A percentile compares a stretch with the other conserved stretches of the same genome.
Evolutionary conservation across 64 coral and sea anemone species (phyloP).

Genomic region (Actinia equina): DNA sequence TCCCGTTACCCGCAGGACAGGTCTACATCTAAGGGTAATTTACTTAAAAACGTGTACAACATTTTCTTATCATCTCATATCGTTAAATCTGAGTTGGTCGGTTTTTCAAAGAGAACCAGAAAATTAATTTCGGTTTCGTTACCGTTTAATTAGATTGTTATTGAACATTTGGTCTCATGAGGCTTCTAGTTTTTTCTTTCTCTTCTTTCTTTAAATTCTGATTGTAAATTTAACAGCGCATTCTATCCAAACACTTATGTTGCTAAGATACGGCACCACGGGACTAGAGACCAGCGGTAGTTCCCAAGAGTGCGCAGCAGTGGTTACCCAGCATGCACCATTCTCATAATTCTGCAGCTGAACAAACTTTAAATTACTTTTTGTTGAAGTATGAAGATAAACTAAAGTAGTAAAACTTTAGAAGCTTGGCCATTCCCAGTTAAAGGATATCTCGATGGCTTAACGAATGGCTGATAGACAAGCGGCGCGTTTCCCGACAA

Average conservation of each 20-base stretch:
- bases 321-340: background rate
- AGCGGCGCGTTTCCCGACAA: no score
- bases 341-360: background rate
- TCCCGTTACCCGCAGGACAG: no score
- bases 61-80: no score
- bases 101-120: background rate
- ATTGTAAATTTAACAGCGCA: background rate
- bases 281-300: background rate
- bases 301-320: background rate
- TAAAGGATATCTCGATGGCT: no score
- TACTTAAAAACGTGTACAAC: no score
- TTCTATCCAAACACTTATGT: background rate
- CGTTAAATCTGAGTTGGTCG: no score
- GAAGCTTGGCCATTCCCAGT: background rate
- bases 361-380: background rate
- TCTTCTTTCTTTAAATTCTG: background rate
- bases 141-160: background rate
- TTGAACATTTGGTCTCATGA: background rate
- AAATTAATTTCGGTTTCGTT: background rate
- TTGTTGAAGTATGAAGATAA: background rate
- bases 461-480: no score
- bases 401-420: background rate
- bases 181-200: background rate
- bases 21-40: no score
- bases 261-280: background rate